Base-by-base conservation (phyloP, 2,113 vertebrate species). In the Stictonetta naevosa region DNA sequence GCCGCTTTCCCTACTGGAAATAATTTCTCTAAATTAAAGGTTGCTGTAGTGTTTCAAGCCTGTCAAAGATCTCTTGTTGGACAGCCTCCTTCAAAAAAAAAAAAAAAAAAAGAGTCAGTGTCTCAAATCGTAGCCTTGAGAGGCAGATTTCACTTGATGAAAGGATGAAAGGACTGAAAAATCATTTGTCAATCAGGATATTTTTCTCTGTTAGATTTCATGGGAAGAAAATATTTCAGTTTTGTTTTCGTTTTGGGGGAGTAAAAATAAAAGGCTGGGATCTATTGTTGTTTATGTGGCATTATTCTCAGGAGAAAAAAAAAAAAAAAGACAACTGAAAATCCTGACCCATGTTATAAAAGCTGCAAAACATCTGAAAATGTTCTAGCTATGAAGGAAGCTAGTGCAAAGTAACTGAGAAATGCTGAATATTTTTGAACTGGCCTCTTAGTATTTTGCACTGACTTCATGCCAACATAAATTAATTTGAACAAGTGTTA, bases 11-110 rank as follows among this genome's bases (percentile, higher is more conserved):
- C 98, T 97, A 97, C 83, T 97, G 98, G 98, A 98, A 98, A 98
- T 98, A 98, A 98, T 98, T 98, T 98, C 96, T 98, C 95, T 96
- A 98, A 98, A 98, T 98, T 98, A 98, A 98, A 98, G 98, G 98
- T 98, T 97, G 97, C 98, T 98, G 97, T 95, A 95, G 62, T 95
- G 96, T 97, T 98, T 98, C 97, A 98, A 97, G 92, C 95, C 97
- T 98, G 97, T 97, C 97, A 98, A 96, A 97, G 95, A 97, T 96
- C 96, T 97, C 95, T 97, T 44, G 67, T 97, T 95, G 92, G 92
- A 95, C 77, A 96, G 88, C 48, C 85, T 92, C 48, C 66, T 48
- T 21, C 20, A 48, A 48, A 48, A 48, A 48, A 48, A 48, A 48
- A 42, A 42, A 42, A 67, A 83, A 74, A 55, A 5, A 3, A 85